Base-by-base conservation (phyloP, 2,888 invertebrate species). In the Nowickia ferox region DNA sequence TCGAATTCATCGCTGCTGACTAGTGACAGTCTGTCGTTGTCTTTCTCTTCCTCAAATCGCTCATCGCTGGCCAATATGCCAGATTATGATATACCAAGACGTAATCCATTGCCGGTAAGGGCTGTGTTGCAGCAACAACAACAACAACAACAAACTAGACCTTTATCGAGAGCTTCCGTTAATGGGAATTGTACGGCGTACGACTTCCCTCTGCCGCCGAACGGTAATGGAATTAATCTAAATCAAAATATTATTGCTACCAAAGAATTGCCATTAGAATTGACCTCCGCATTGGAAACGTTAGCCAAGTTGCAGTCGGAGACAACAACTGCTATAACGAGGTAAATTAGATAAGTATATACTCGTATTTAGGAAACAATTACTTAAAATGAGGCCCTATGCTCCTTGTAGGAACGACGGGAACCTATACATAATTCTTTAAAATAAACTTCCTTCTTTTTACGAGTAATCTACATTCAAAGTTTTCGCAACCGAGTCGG, bases 281-380 rank as follows among this genome's bases (percentile, higher is more conserved):
- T 96, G 87, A 95, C 95, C 88, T 96, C 96, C 44, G 97, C 97
- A 0, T 93, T 97, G 88, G 96, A 97, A 89, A 95, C 95, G 75
- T 93, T 97, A 87, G 95, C 96, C 88, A 95, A 95, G 90, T 93
- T 96, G 87, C 96, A 97, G 91, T 94, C 94, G 83, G 97, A 98
- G 93, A 96, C 97, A 1, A 96, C 97, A 42, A 95, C 95, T 75
- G 96, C 97, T 51, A 96, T 97, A 86, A 95, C 95, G n/a, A 95
- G 95, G 91, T 93, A 87, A 65, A 72, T 11, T 11, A 53, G 3
- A 13, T 15, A 9, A 1, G 8, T 0, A 22, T 55, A 55, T 11
- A 9, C 13, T n/a, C n/a, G n/a, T n/a, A n/a, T n/a, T n/a, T n/a
- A n/a, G n/a, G n/a, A n/a, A n/a, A 57, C 15, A 59, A 15, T 59